Conservation (phyloP, 2,113 vertebrate genomes). For the Channa maculata region DNA sequence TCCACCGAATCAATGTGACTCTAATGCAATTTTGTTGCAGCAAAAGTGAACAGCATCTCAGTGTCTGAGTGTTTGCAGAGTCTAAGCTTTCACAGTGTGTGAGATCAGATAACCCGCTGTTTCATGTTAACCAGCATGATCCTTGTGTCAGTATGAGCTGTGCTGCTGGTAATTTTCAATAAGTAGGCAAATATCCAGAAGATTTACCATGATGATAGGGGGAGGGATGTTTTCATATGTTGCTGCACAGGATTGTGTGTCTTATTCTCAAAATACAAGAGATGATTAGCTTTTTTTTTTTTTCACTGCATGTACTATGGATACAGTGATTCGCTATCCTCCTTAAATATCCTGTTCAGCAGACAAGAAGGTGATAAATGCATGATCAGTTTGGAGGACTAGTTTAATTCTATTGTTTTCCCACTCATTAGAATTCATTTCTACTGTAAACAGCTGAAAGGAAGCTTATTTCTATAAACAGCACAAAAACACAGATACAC, state of each 20-base stretch:
- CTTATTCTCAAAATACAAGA: background rate
- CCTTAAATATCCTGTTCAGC: slow-evolving; percentile 30
- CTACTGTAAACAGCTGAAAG: slow-evolving; percentile 32
- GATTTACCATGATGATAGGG: slow-evolving; percentile 42
- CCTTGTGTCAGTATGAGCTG: slow-evolving; percentile 42
- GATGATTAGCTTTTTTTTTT: background rate
- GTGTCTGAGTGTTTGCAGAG: slow-evolving; percentile 31
- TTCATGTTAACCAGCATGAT: slow-evolving; percentile 50
- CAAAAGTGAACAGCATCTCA: background rate
- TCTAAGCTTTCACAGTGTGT: slow-evolving; percentile 19
- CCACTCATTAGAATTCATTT: slow-evolving; percentile 48
- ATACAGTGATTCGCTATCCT: background rate
- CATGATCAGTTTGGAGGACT: background rate
- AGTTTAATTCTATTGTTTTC: slow-evolving; percentile 27
- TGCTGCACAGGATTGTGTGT: slow-evolving; percentile 21
- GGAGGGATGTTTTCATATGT: slow-evolving; percentile 10
- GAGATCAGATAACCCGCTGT: slow-evolving; percentile 54
- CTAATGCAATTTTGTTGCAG: fast-evolving
- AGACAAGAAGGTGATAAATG: slow-evolving; percentile 7
- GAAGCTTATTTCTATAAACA: slow-evolving; percentile 52
- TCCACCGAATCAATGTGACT: background rate
- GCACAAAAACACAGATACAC: slow-evolving; percentile 39
- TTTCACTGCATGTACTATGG: background rate
- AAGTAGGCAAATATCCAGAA: slow-evolving; percentile 65
- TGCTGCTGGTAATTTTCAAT: slow-evolving; percentile 48